These are phyloP conservation scores for Antennarius maculatus DNA, from an alignment of 2,797 vertebrate genomes.

Conservation along the genomic window DNA sequence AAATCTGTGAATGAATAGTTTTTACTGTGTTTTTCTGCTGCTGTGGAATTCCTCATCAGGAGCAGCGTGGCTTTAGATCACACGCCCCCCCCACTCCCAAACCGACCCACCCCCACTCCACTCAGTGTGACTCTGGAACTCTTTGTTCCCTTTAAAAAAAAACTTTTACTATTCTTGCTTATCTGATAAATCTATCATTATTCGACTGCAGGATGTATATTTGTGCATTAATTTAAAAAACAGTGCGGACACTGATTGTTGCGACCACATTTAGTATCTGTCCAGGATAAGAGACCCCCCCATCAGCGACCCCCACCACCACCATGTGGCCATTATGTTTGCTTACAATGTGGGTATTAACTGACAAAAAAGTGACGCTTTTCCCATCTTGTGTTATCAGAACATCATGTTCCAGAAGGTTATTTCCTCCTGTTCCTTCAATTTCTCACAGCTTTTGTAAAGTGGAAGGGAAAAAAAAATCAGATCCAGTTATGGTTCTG, in stretches of 20 bases:
- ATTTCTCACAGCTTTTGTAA: background rate
- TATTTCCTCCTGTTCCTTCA: no score
- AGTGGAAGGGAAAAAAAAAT: no score
- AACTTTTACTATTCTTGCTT: background rate
- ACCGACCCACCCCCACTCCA: no score
- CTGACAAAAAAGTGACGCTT: no score
- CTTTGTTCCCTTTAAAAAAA: slow-evolving; percentile 3
- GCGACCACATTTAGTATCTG: no score
- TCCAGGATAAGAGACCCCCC: no score
- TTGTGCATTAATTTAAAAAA: background rate
- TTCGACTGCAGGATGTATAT: background rate
- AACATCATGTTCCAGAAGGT: slow-evolving; percentile 27
- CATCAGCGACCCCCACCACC: background rate
- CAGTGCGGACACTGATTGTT: background rate
- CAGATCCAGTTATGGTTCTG: no score
- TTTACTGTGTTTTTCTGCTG: background rate
- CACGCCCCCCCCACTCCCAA: background rate
- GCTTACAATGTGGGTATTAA: background rate
- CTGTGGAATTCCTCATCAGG: background rate
- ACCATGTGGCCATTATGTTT: background rate
- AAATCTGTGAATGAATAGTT: no score
- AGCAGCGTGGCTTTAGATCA: background rate
- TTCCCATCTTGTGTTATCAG: background rate
- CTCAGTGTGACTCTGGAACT: slow-evolving; percentile 7
- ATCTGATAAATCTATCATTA: rapidly evolving